These are phyloP conservation scores for Zaprionus vittiger DNA, from an alignment of 1,140 invertebrate genomes.

Conservation along the genomic window DNA sequence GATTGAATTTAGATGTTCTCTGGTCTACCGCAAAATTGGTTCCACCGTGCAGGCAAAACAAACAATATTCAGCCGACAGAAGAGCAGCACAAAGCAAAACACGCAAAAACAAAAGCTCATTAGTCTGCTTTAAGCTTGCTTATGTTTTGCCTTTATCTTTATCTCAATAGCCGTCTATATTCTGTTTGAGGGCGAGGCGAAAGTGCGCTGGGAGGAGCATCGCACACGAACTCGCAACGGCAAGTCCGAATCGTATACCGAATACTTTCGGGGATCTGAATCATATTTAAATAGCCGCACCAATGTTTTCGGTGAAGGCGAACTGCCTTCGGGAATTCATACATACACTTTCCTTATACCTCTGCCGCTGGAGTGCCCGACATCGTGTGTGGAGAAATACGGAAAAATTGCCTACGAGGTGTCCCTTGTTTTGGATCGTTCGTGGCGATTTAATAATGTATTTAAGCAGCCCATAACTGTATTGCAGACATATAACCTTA, in stretches of 20 bases:
- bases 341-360: slow-evolving; percentile 70
- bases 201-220: slow-evolving; percentile 68
- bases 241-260: slow-evolving; percentile 12
- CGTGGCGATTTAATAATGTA: slow-evolving; percentile 90
- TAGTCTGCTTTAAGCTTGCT: neutral
- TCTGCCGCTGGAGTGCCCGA: slow-evolving; percentile 86
- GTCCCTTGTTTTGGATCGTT: slow-evolving; percentile 88
- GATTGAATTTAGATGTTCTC: neutral
- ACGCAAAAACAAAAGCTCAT: neutral
- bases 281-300: slow-evolving; percentile 55
- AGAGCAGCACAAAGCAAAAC: neutral
- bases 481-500: slow-evolving; percentile 90
- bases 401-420: slow-evolving; percentile 89
- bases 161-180: slow-evolving; percentile 62
- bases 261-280: slow-evolving; percentile 45
- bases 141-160: neutral
- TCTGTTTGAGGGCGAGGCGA: slow-evolving; percentile 65
- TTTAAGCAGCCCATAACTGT: slow-evolving; percentile 89
- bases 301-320: slow-evolving; percentile 49
- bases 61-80: neutral
- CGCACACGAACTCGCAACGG: slow-evolving; percentile 30
- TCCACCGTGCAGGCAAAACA: neutral
- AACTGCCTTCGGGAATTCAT: slow-evolving; percentile 60
- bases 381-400: slow-evolving; percentile 89
- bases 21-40: neutral